Conservation (phyloP, 2,888 invertebrate genomes). For the Seira sanloemensis region DNA sequence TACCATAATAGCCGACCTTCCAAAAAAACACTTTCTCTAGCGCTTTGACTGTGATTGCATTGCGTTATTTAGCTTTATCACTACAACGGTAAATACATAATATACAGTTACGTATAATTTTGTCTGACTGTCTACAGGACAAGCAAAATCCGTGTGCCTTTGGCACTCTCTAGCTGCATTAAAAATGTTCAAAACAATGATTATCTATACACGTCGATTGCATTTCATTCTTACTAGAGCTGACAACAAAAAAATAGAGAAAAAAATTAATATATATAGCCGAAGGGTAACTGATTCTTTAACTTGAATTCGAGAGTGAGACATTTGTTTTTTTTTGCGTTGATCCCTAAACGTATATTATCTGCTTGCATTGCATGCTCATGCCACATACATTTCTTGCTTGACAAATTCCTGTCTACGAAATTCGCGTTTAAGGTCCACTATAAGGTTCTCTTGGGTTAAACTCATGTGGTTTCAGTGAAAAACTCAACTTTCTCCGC, state of each 20-base stretch:
- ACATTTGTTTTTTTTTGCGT: not conserved
- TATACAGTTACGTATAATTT: conserved; percentile 19
- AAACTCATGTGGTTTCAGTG: conserved; percentile 7
- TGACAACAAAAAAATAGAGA: not conserved
- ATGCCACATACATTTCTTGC: not conserved
- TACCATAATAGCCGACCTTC: not conserved
- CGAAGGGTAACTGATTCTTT: conserved; percentile 5
- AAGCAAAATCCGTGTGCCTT: not conserved
- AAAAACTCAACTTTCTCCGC: not conserved
- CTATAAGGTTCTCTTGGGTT: not conserved
- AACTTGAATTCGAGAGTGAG: not conserved
- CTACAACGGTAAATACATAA: conserved; percentile 8
- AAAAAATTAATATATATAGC: not conserved
- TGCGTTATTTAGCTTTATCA: not conserved
- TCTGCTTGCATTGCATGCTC: not conserved
- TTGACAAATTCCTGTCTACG: not conserved
- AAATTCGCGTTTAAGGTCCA: not conserved
- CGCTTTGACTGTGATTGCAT: conserved; percentile 11
- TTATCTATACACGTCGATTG: not conserved
- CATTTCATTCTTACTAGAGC: conserved; percentile 7
- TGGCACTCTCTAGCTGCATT: conserved; percentile 20
- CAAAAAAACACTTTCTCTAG: not conserved
- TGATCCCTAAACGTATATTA: not conserved
- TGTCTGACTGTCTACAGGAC: not conserved
- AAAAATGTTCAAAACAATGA: not conserved